Base-by-base conservation (phyloP, 2,797 vertebrate genomes). In the Chelon labrosus region DNA sequence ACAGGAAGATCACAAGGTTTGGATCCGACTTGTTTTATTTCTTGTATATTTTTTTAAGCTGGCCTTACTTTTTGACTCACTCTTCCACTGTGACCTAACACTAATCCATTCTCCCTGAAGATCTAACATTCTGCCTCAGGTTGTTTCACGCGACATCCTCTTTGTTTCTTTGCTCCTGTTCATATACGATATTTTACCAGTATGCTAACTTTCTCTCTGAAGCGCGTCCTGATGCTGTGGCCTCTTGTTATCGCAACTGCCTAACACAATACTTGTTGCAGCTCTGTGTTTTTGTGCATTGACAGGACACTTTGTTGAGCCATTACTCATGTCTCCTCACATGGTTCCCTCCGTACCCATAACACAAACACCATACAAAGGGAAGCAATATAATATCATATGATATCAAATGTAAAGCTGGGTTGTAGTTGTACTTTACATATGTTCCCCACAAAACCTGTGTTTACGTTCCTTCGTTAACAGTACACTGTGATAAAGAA, bases 1-100 rank as follows among this genome's bases (percentile, higher is more conserved):
- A 88, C 95, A 99, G 97, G 96, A 95, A 88, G 95, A 95, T 42
- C 95, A 97, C 85, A 97, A 99, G 98, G 98, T 99, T 98, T 97
- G 97, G 89, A 94, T 91, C 56, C 65, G 11, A 86, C 79, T 91
- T 80, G 7, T 3, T 82, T 66, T 76, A 49, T 72, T 68, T 77
- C 14, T 85, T 79, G 56, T 85, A 42, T 17, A 51, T 84, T 83
- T 70, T 79, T 59, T 35, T 35, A 78, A 74, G 74, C 47, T 67
- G 60, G 52, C 41, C 31, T 47, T 57, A 14, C 42, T 55, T 56
- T 58, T 76, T 50, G 3, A 73, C 60, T 51, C 10, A 41, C 39
- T 31, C 49, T 59, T 73, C 51, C 44, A 38, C 54, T 77, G 31
- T 57, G 65, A 37, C 7, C n/a, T 61, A 70, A 76, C 65, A 42